Conservation (phyloP, 2,113 vertebrate genomes). For the Oncorhynchus masou region DNA sequence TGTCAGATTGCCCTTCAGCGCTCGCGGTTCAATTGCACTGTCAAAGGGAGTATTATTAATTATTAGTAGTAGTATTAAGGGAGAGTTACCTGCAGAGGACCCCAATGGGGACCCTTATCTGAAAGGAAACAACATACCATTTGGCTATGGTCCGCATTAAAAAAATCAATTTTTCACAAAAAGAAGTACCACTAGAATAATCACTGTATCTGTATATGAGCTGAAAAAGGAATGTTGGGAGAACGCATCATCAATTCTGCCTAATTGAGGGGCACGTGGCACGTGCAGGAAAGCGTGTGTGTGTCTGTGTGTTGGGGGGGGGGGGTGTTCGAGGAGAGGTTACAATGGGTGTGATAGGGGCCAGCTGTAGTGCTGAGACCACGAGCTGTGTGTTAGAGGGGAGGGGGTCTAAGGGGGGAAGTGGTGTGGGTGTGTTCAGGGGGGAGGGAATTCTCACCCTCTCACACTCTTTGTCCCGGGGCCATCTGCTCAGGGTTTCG, state of each 20-base stretch:
- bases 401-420: not conserved
- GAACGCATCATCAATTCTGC: constrained; percentile 4
- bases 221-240: not conserved
- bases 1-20: constrained; percentile 60
- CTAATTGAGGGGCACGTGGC: constrained; percentile 43
- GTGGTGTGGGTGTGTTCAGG: constrained; percentile 8
- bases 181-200: constrained; percentile 28
- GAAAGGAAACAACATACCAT: constrained; percentile 27
- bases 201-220: constrained; percentile 43
- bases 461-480: constrained; percentile 57
- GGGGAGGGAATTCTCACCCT: constrained; percentile 40
- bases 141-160: constrained; percentile 42
- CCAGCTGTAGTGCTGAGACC: constrained; percentile 33
- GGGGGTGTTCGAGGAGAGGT: not conserved
- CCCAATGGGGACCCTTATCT: too few species aligned
- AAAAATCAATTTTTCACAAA: constrained; percentile 27
- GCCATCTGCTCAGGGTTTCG: constrained; percentile 61
- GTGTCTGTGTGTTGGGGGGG: not conserved
- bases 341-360: constrained; percentile 17
- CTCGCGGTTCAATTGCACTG: constrained; percentile 51
- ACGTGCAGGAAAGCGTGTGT: not conserved
- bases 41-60: constrained; percentile 31
- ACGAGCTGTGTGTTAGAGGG: constrained; percentile 28
- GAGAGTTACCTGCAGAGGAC: constrained; percentile 49
- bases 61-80: too few species aligned